Conservation (phyloP, 2,113 vertebrate genomes). For the Melanocharis versteri region DNA sequence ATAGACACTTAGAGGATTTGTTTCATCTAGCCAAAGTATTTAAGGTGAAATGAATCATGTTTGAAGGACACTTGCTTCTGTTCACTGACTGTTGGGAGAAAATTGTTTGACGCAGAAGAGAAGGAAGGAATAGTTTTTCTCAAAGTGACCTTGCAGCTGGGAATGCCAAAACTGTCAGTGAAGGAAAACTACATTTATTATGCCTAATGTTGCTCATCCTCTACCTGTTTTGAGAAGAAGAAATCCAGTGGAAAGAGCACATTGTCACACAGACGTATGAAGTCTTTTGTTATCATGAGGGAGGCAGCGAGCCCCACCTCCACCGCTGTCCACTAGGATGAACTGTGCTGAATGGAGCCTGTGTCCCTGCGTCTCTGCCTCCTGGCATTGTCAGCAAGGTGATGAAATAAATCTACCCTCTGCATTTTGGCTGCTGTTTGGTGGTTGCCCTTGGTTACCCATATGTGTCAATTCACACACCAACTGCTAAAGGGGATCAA, state of each 20-base stretch:
- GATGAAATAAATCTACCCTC: background rate
- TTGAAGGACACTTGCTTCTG: background rate
- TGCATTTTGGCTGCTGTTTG: background rate
- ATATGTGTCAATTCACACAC: background rate
- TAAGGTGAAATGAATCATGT: background rate
- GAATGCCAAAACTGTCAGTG: background rate
- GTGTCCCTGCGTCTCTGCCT: fast-evolving
- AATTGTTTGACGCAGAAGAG: background rate
- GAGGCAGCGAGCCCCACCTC: fast-evolving
- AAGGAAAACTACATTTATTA: background rate
- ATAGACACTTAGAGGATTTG: background rate
- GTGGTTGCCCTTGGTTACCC: background rate
- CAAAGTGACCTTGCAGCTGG: background rate
- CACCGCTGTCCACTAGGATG: fast-evolving
- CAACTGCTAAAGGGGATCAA: background rate
- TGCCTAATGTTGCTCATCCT: background rate
- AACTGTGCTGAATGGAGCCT: fast-evolving
- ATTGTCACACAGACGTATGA: background rate
- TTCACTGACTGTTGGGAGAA: background rate
- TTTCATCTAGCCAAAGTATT: background rate
- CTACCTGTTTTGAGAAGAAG: background rate
- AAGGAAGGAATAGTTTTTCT: background rate
- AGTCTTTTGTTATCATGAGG: background rate
- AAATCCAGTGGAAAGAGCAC: background rate
- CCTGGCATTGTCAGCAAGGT: background rate